Percentiles rank a stretch among this genome's conserved stretches.
Evolutionary conservation across 2,113 vertebrate species (phyloP).

Genomic region (Menura novaehollandiae): DNA sequence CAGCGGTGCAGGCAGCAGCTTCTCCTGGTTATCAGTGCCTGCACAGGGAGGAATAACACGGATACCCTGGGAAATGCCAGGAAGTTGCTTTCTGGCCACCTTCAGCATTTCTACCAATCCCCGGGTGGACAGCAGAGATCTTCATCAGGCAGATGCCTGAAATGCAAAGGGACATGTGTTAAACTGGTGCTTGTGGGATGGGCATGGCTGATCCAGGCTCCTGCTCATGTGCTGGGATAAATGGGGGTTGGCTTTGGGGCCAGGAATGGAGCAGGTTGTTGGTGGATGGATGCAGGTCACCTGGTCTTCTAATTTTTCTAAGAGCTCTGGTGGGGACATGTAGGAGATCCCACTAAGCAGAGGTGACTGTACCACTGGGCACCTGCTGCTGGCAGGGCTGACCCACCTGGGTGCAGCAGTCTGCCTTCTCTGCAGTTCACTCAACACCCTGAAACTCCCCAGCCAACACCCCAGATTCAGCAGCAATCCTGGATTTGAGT

Average conservation of each 20-base stretch:
- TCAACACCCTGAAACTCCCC: neutral
- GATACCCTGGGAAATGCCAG: neutral
- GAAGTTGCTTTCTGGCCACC: neutral
- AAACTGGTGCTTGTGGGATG: neutral
- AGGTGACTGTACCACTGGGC: neutral
- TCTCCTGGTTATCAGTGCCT: fast-evolving
- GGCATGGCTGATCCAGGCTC: neutral
- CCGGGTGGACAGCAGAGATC: neutral
- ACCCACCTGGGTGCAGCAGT: neutral
- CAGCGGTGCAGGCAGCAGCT: neutral
- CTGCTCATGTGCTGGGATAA: fast-evolving
- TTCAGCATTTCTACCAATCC: neutral
- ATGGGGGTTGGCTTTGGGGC: neutral
- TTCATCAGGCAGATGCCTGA: neutral
- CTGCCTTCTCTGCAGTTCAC: neutral
- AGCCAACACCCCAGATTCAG: neutral
- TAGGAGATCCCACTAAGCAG: neutral
- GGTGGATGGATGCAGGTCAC: neutral
- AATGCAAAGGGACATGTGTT: fast-evolving
- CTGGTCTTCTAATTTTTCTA: neutral
- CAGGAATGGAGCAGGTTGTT: neutral
- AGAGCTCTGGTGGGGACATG: neutral
- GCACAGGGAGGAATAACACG: fast-evolving
- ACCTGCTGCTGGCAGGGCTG: neutral
- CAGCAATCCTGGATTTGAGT: neutral